Percentiles rank a stretch among this genome's conserved stretches.
phyloP scores from a whole-genome alignment of 2,113 vertebrate species.

The Zosterops pallidus region DNA sequence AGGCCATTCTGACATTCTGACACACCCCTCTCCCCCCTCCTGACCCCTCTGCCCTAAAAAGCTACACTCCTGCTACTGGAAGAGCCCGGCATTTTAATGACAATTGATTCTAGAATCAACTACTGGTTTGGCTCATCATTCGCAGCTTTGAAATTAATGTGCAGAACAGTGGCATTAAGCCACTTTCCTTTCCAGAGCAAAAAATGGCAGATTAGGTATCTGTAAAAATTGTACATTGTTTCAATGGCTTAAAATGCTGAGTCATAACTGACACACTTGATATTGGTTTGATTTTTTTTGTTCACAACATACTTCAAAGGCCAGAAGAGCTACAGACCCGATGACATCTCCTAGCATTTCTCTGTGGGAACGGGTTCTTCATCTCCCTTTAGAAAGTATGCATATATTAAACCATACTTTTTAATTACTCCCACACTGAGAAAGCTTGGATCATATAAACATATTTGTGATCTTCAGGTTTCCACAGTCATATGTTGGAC shows the following conservation, averaged over 20 bases:
- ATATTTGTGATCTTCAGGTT: neutral
- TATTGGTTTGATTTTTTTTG: slow-evolving; percentile 8
- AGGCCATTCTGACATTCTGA: slow-evolving; percentile 31
- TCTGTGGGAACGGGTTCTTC: slow-evolving; percentile 32
- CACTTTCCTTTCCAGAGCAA: slow-evolving; percentile 32
- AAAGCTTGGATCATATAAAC: slow-evolving; percentile 25
- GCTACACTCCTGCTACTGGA: slow-evolving; percentile 53
- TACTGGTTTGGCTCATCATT: slow-evolving; percentile 44
- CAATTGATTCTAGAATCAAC: neutral
- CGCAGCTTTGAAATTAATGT: slow-evolving; percentile 60
- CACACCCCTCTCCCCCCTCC: neutral
- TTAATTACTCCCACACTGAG: slow-evolving; percentile 54
- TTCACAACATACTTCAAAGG: slow-evolving; percentile 41
- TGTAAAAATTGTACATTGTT: neutral
- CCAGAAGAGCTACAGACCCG: neutral
- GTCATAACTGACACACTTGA: slow-evolving; percentile 29
- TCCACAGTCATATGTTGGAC: neutral
- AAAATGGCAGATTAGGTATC: slow-evolving; percentile 11
- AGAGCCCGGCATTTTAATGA: slow-evolving; percentile 31
- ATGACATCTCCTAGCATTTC: neutral
- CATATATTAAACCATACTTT: slow-evolving; percentile 29
- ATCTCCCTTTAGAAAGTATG: slow-evolving; percentile 53
- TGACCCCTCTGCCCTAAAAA: neutral
- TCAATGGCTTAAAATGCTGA: slow-evolving; percentile 35
- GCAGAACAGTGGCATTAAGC: slow-evolving; percentile 30